Evolutionary conservation across 2,113 vertebrate genomes (phyloP).

Genomic region (Triplophysa dalaica): DNA sequence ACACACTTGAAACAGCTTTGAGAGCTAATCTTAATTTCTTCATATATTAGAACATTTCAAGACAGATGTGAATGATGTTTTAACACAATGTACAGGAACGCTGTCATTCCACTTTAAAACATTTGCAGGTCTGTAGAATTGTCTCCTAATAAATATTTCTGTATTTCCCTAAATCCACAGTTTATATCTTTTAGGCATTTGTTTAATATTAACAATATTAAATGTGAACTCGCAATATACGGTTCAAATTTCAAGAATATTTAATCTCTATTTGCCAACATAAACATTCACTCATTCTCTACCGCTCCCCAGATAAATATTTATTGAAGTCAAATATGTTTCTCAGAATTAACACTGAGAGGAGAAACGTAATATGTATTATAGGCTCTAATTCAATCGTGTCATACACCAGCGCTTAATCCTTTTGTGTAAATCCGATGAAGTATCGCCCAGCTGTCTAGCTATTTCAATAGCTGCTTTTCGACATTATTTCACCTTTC

Average conservation of each 20-base stretch:
- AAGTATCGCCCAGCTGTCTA: conserved; percentile 74
- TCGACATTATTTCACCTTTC: conserved; percentile 68
- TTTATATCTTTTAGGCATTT: not conserved
- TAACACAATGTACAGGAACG: not conserved
- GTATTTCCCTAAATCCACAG: not conserved
- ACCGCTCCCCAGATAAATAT: conserved; percentile 22
- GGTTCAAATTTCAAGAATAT: conserved; percentile 21
- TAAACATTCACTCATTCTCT: conserved; percentile 8
- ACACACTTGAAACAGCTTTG: not conserved
- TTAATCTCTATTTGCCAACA: conserved; percentile 6
- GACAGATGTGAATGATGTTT: not conserved
- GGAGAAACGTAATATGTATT: conserved; percentile 49
- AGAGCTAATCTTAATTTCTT: not conserved
- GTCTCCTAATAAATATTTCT: not conserved
- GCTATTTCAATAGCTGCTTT: conserved; percentile 63
- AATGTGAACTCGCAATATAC: not conserved
- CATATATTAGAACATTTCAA: not conserved
- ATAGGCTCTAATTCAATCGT: conserved; percentile 66
- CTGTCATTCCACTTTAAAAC: not conserved
- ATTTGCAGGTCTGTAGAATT: too few relatives aligned
- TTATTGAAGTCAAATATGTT: conserved; percentile 44
- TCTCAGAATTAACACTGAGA: conserved; percentile 38
- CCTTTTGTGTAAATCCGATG: conserved; percentile 74
- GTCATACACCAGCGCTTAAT: conserved; percentile 64
- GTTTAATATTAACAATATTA: conserved; percentile 23